Base-by-base conservation (phyloP, 2,888 invertebrate genomes). In the Sphinx pinastri region DNA sequence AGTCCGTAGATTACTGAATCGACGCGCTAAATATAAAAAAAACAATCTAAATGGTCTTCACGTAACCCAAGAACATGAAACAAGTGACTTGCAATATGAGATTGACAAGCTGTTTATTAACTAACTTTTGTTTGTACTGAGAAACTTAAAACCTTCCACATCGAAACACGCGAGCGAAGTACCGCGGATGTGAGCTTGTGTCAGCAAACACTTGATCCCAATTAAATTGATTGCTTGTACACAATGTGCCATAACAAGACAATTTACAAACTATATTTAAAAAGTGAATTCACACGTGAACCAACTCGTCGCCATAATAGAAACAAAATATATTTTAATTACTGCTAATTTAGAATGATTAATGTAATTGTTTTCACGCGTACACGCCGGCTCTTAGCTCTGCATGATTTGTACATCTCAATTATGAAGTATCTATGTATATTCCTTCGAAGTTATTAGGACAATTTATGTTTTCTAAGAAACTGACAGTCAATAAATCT, bases 141-240 rank as follows among this genome's bases (percentile, higher is more conserved):
- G 63, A 49, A 19, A 63, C 49, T 49, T 16, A 47, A 63, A 49
- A 63, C 63, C 49, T 19, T 13, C 12, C 19, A 19, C 19, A 63
- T 19, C 68, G 67, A 69, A 71, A 49, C 68, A 70, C 57, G 59
- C 71, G 69, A 58, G 71, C 38, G 67, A 67, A 70, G 67, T 55
- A 52, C 58, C 57, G 55, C 68, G 71, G 58, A 59, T 58, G 31
- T 58, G 25, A 68, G 58, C 55, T 16, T 67, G 69, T 76, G 70
- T 74, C 72, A 72, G 75, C 78, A 79, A 82, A 74, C 78, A 82
- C 77, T 84, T 83, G 82, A 82, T 81, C 80, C 73, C 85, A 82
- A 86, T 87, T 83, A 85, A 78, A 77, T 76, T 74, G 77, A 86
- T 84, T 82, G 82, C 76, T 71, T 71, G 72, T 72, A 47, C 71